Evolutionary conservation across 2,113 vertebrate species (phyloP), one percentile per base, ranked within the genome.

Genomic region (Hiodon alosoides): DNA sequence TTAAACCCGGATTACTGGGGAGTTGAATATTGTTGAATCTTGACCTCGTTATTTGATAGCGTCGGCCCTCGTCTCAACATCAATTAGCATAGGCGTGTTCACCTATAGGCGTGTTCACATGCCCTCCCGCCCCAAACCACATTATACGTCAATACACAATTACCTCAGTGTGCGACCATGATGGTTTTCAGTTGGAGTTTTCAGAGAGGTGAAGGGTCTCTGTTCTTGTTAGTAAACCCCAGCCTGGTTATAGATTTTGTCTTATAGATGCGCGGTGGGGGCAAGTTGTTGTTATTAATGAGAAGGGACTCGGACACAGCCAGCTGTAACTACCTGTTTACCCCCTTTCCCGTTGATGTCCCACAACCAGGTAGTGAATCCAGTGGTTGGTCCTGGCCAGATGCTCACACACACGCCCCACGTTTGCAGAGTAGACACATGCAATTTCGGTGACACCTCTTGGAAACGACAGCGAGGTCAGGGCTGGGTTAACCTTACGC

Each of bases 31-130:
- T 80, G 85, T 84, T 84, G 83, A 85, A 82, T 88, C 80, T 83
- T 87, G 88, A 86, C 87, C 88, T 89, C 87, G 89, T 92, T 89
- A 91, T 89, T 88, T 87, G 86, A 92, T 88, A 88, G 84, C 86
- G 89, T 88, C 87, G 83, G 75, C 78, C 80, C 77, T 74, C 81
- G 87, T 89, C 86, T 86, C 83, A 80, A 72, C 79, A 79, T 83
- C 87, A 87, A 89, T 90, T 90, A 87, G 86, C 84, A 85, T 81
- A 80, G 80, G 74, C 78, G 71, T 50, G 70, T 17, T 77, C 74
- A 73, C 80, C 64, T 75, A 66, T 31, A 80, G 78, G 81, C 73
- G 78, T 67, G 55, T 74, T 77, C 72, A 62, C 65, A 67, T 65
- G 66, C 72, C 71, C 69, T 73, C 70, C 78, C 69, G 51, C 69